Evolutionary conservation across 2,888 invertebrate genomes (phyloP).

Genomic region (Lasioglossum malachurum): DNA sequence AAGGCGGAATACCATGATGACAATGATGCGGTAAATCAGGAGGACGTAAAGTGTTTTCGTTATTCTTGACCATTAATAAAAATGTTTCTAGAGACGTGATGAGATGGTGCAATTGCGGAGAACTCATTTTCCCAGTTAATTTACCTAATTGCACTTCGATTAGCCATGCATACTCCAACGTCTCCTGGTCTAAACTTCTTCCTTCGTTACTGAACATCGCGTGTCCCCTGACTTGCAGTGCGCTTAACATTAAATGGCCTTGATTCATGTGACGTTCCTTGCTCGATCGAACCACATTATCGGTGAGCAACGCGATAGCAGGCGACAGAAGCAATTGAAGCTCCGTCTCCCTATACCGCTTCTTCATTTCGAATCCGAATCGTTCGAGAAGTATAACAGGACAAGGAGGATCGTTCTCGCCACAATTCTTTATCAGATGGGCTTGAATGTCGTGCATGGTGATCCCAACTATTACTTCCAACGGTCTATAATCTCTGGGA

Average conservation of each 20-base stretch:
- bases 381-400: constrained; percentile 95
- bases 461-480: constrained; percentile 96
- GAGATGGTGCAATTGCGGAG: constrained; percentile 95
- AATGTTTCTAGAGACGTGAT: constrained; percentile 96
- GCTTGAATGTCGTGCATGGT: constrained; percentile 98
- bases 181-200: constrained; percentile 95
- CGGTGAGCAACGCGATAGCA: constrained; percentile 92
- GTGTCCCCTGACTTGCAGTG: constrained; percentile 95
- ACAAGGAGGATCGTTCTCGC: constrained; percentile 95
- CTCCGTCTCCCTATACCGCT: constrained; percentile 95
- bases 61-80: constrained; percentile 92
- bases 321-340: constrained; percentile 96
- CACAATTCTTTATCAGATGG: constrained; percentile 96
- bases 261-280: constrained; percentile 91
- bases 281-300: constrained; percentile 89
- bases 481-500: constrained; percentile 93
- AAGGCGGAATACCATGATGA: constrained; percentile 91
- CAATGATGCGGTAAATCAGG: constrained; percentile 92
- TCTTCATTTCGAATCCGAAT: constrained; percentile 99
- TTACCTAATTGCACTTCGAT: constrained; percentile 98
- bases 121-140: constrained; percentile 94
- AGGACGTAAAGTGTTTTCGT: constrained; percentile 95
- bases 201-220: constrained; percentile 98
- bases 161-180: constrained; percentile 98
- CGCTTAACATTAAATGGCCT: constrained; percentile 94